Base-by-base conservation (phyloP, 2,797 vertebrate genomes). In the Etheostoma nigrum region DNA sequence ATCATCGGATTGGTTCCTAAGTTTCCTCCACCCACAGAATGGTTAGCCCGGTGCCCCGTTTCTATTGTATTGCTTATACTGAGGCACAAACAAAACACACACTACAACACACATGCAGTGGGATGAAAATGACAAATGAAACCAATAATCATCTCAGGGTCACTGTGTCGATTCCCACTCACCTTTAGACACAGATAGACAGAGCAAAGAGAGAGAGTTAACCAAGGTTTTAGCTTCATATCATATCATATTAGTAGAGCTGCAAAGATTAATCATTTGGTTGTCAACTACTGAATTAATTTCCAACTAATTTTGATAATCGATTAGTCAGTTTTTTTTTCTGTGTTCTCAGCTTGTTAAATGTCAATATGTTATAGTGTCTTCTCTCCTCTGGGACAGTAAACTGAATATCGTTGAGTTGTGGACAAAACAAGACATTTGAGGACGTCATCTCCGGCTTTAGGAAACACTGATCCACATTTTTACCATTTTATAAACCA, bases 61-160 rank as follows among this genome's bases (percentile, higher is more conserved):
- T 88, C 81, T 91, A 63, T 85, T 86, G 72, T 55, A 69, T 64
- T 88, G 87, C 84, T 90, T 88, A 87, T 44, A 80, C 85, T 68
- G 42, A 33, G 48, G 77, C 88, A 82, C 84, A 91, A 84, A 91
- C 89, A 90, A 79, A 40, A 88, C 84, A 79, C 75, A 78, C 72
- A 66, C 88, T 40, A 12, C 65, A 76, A 88, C 82, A 88, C 83
- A 79, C 73, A 85, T 53, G 60, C 53, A 66, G 89, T 90, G 84
- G 86, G 90, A 81, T 58, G 88, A 89, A 88, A 90, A 82, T 72
- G 61, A 86, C 75, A 23, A 23, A 23, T 73, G 49, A 67, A 86
- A 87, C 88, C 88, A 78, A 89, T 88, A 88, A 90, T 93, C 81
- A 88, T 81, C 85, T 85, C 91, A 90, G 88, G 86, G 74, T 81